phyloP scores from a whole-genome alignment of 2,113 vertebrate genomes.

The Macaca nemestrina region DNA sequence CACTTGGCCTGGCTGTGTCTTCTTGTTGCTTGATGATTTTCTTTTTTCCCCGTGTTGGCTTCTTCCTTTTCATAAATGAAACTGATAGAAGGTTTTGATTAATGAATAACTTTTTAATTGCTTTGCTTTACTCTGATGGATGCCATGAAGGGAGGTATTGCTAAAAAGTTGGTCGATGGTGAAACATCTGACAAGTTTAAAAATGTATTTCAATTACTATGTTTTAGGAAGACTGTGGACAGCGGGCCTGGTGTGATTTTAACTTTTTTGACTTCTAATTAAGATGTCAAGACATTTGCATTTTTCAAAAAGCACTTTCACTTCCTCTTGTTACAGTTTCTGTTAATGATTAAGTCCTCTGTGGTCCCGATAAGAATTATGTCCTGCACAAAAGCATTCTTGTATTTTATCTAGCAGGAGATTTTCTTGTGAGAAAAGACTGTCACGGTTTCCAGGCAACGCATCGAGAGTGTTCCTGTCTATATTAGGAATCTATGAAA shows the following conservation, averaged over 20 bases:
- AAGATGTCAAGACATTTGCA: background rate
- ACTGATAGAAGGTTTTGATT: background rate
- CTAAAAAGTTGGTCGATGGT: background rate
- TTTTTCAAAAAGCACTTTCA: background rate
- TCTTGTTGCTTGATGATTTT: background rate
- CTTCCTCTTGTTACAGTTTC: background rate
- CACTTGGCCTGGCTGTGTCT: background rate
- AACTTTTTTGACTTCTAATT: background rate
- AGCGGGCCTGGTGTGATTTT: background rate
- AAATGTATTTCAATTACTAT: background rate
- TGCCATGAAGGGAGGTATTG: background rate
- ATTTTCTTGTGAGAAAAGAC: background rate
- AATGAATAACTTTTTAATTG: slow-evolving; percentile 45
- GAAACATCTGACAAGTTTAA: background rate
- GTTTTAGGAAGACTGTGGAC: background rate
- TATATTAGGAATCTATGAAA: background rate
- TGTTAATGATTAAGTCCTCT: slow-evolving; percentile 40
- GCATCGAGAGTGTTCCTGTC: background rate
- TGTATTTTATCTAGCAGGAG: background rate
- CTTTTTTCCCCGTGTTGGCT: background rate
- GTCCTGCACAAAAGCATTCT: background rate
- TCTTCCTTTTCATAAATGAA: slow-evolving; percentile 46
- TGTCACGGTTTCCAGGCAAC: background rate
- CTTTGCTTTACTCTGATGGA: background rate
- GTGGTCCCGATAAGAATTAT: background rate